Conservation (phyloP, 2,888 invertebrate genomes). For the Subacronicta megacephala region DNA sequence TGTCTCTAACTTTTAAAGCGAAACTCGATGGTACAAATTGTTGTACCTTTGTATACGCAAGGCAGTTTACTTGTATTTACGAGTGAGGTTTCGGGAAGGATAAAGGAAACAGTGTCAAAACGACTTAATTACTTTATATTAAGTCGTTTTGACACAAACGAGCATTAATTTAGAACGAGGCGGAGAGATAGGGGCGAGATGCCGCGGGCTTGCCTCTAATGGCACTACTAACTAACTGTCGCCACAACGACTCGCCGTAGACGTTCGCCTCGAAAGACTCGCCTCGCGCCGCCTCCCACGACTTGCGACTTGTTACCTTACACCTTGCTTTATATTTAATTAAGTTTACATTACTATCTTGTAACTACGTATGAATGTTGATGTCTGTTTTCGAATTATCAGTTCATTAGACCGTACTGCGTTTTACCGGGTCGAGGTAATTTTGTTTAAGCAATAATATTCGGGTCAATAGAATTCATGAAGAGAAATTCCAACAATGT, state of each 20-base stretch:
- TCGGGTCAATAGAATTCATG: constrained; percentile 59
- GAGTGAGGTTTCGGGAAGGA: constrained; percentile 60
- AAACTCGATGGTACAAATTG: constrained; percentile 40
- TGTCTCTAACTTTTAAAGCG: constrained; percentile 51
- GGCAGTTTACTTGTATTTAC: constrained; percentile 52
- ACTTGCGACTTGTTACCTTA: constrained; percentile 63
- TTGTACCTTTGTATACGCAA: constrained; percentile 42
- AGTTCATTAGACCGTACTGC: constrained; percentile 68
- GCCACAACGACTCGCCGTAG: constrained; percentile 76
- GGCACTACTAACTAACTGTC: constrained; percentile 83
- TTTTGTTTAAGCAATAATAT: constrained; percentile 55
- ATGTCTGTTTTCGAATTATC: constrained; percentile 66
- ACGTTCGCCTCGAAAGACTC: constrained; percentile 56
- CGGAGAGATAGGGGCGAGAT: constrained; percentile 69
- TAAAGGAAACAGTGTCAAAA: constrained; percentile 72
- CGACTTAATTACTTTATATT: constrained; percentile 79
- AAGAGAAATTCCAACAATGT: constrained; percentile 50
- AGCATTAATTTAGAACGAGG: constrained; percentile 78
- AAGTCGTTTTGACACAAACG: constrained; percentile 82
- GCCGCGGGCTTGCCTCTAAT: constrained; percentile 76
- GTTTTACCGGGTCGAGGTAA: constrained; percentile 56
- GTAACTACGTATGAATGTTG: constrained; percentile 59
- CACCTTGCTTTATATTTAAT: constrained; percentile 70
- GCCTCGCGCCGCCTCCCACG: constrained; percentile 39
- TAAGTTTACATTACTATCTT: constrained; percentile 65